Base-by-base conservation (phyloP, 2,888 invertebrate genomes). In the Aporophyla lueneburgensis region DNA sequence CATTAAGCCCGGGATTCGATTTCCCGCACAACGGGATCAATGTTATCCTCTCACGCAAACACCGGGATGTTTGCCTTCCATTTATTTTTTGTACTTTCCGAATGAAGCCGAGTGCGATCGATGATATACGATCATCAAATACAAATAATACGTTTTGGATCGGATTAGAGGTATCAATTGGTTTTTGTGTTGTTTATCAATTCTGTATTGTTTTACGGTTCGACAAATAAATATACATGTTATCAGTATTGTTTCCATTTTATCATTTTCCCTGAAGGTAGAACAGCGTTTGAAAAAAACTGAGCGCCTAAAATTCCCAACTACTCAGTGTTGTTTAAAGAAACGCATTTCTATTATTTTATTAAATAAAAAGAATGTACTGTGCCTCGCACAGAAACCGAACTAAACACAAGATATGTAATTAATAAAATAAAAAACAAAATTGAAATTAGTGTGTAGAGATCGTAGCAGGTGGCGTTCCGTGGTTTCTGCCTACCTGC, bases 1-100 rank as follows among this genome's bases (percentile, higher is more conserved):
- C 84, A 78, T 81, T 84, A 85, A 85, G 74, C 85, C 73, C 67
- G 74, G 76, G 84, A 81, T 85, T 86, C 86, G 74, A 85, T 85
- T 76, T 74, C 86, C 76, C 72, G 76, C 74, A 74, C 86, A 72
- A 76, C 72, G 76, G 76, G 86, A 86, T 85, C 86, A 81, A 65
- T 86, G 84, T 86, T 86, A 81, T 70, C 71, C 71, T 27, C 68
- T 53, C 72, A 24, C 68, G 59, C 84, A 81, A 85, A 86, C 84
- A 86, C 73, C 46, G 67, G 61, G 56, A 74, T 85, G 84, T 85
- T 86, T 86, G 70, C 66, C 58, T 86, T 86, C 71, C 84, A 86
- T 86, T 67, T 80, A 86, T 77, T 86, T 85, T 83, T 83, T 86
- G 58, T 76, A 49, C 19, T 56, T 56, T 40, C 24, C 66, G 59